Evolutionary conservation across 2,888 invertebrate genomes (phyloP).

Genomic region (Drosophila atripex): DNA sequence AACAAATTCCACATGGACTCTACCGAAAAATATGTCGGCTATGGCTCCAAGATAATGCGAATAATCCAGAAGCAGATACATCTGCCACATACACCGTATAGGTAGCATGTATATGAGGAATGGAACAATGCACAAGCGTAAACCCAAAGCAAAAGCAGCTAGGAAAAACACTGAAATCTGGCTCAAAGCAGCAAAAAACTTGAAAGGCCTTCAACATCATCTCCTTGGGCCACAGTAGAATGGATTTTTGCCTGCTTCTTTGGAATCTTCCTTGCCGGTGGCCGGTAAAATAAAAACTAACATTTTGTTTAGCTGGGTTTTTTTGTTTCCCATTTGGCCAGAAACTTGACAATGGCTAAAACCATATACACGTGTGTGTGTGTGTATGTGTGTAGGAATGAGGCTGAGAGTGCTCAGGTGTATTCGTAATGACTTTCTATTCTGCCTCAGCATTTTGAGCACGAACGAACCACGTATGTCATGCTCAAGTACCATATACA

Average conservation of each 20-base stretch:
- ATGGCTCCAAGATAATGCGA: slow-evolving; percentile 1
- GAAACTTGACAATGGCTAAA: slow-evolving; percentile 48
- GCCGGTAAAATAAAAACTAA: slow-evolving; percentile 35
- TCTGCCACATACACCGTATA: not conserved
- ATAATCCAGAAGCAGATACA: slow-evolving; percentile 4
- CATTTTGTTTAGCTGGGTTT: slow-evolving; percentile 39
- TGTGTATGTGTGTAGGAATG: slow-evolving; percentile 1
- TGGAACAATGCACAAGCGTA: slow-evolving; percentile 10
- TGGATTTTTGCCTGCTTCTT: slow-evolving; percentile 29
- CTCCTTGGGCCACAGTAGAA: slow-evolving; percentile 46
- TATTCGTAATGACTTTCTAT: slow-evolving; percentile 39
- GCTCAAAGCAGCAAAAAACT: slow-evolving; percentile 47
- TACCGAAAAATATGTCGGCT: slow-evolving; percentile 6
- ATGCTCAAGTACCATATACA: slow-evolving; percentile 61
- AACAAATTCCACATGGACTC: not conserved
- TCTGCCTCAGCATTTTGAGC: slow-evolving; percentile 59
- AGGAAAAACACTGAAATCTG: slow-evolving; percentile 52
- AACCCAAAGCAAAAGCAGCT: slow-evolving; percentile 18
- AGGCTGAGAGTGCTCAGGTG: slow-evolving; percentile 39
- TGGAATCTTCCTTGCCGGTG: slow-evolving; percentile 15
- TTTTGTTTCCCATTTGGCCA: slow-evolving; percentile 19
- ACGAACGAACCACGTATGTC: slow-evolving; percentile 66
- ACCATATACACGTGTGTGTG: slow-evolving; percentile 20
- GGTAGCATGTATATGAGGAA: not conserved
- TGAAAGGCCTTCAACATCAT: slow-evolving; percentile 72